Evolutionary conservation across 2,888 invertebrate genomes (phyloP).

Genomic region (Stomorhina lunata): DNA sequence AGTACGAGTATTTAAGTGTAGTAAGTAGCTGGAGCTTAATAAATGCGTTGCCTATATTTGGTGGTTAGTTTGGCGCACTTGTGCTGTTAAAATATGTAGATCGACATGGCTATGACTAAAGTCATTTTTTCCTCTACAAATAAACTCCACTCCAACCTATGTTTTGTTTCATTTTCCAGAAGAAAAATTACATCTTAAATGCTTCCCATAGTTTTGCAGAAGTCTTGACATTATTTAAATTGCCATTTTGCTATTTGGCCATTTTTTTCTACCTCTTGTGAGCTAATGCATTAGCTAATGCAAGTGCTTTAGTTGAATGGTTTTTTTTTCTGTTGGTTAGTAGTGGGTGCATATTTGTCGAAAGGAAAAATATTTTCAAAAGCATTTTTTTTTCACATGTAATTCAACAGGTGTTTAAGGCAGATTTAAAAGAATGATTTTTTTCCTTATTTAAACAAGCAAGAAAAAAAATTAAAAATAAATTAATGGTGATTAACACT

Average conservation of each 20-base stretch:
- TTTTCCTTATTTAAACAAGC: conserved; percentile 24
- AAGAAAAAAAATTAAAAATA: conserved; percentile 5
- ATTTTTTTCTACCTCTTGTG: conserved; percentile 13
- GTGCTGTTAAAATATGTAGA: conserved; percentile 65
- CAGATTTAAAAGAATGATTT: conserved; percentile 56
- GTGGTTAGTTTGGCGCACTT: conserved; percentile 63
- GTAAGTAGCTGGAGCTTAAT: conserved; percentile 47
- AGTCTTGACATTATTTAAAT: conserved; percentile 65
- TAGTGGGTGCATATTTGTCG: conserved; percentile 65
- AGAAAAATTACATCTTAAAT: conserved; percentile 63
- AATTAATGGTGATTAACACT: conserved; percentile 62
- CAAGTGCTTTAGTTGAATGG: conserved; percentile 45
- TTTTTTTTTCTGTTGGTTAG: not conserved
- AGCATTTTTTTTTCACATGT: conserved; percentile 41
- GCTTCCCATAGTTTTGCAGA: conserved; percentile 65
- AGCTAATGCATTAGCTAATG: conserved; percentile 18
- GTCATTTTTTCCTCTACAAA: not conserved
- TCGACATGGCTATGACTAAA: conserved; percentile 9
- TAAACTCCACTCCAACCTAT: not conserved
- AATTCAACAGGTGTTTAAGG: conserved; percentile 63
- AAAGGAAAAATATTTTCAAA: conserved; percentile 52
- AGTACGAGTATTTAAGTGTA: not conserved
- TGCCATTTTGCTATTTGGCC: conserved; percentile 44
- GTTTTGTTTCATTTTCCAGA: not conserved
- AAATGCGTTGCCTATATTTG: conserved; percentile 65